Evolutionary conservation across 2,888 invertebrate genomes (phyloP), one percentile per base, ranked within the genome.

Genomic region (Conchocele bisecta): DNA sequence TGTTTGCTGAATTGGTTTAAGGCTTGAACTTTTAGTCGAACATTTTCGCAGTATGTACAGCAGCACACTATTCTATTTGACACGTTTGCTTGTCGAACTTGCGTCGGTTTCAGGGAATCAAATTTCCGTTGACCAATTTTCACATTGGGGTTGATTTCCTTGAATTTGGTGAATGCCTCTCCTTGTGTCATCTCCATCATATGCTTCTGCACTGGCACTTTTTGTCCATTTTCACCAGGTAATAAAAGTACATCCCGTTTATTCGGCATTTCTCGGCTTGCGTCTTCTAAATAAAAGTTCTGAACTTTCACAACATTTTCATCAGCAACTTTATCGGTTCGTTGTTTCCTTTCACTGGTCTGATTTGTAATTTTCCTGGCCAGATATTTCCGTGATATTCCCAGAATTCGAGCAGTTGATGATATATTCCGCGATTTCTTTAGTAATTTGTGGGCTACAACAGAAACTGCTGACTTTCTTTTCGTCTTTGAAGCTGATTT

Each of bases 41-140:
- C 26, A 22, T 61, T 61, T 42, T 51, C 61, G n/a, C 51, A 61
- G 24, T 53, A 61, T 22, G 61, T 53, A 22, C 54, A 63, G 20
- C 58, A 64, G 15, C 64, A 56, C 0, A 56, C 64, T 28, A 64
- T 56, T 20, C 56, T 44, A 22, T 37, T 56, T 1, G 56, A 44
- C 4, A 29, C 11, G 13, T 46, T 44, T 26, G 37, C 22, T 26
- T 20, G 33, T n/a, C 48, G 9, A 0, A 64, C 46, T 7, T 64
- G 64, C 37, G 37, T 13, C 20, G 64, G 56, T 24, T n/a, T 64
- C 2, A 46, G 26, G 6, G 20, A 17, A 29, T 48, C 56, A 46
- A 63, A 53, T 35, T 63, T 63, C 4, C 56, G 35, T 29, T 65
- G 31, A 1, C 50, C 31, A n/a, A 39, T 39, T 41, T 20, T 48